phyloP scores from a whole-genome alignment of 2,888 invertebrate genomes.

The Trissolcus japonicus region DNA sequence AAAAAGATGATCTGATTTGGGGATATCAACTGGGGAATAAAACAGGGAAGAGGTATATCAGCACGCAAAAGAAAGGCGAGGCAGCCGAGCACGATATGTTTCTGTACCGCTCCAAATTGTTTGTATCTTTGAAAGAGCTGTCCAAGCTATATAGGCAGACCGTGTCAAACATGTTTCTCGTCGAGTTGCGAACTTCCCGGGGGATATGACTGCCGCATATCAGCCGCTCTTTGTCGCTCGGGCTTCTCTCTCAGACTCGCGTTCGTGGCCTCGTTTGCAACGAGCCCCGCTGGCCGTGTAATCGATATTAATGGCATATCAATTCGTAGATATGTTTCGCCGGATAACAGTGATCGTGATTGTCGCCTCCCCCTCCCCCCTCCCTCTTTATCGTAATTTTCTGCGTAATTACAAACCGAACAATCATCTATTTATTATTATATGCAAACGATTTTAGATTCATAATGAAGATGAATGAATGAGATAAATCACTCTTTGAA shows the following conservation, averaged over 20 bases:
- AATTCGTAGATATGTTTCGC: constrained; percentile 69
- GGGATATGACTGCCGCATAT: constrained; percentile 54
- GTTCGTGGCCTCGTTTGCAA: constrained; percentile 60
- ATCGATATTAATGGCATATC: constrained; percentile 72
- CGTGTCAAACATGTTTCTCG: constrained; percentile 58
- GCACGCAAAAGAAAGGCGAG: constrained; percentile 13
- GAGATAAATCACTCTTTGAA: no score
- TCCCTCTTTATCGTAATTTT: constrained; percentile 34
- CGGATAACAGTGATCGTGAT: constrained; percentile 66
- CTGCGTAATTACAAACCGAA: constrained; percentile 36
- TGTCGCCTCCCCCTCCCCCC: constrained; percentile 28
- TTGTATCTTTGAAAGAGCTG: constrained; percentile 57
- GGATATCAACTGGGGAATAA: neutral
- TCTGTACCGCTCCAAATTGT: constrained; percentile 55
- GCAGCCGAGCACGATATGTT: constrained; percentile 38
- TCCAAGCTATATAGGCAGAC: constrained; percentile 53
- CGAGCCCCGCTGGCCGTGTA: constrained; percentile 60
- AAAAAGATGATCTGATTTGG: no score
- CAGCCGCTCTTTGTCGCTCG: constrained; percentile 24
- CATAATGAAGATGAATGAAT: no score
- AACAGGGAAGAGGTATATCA: constrained; percentile 4
- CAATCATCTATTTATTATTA: neutral
- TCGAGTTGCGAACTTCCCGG: constrained; percentile 57
- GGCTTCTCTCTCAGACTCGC: constrained; percentile 19
- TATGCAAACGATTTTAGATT: no score